A percentile compares a stretch with the other conserved stretches of the same genome.
Conservation (phyloP, 2,888 invertebrate genomes). For the Matsumyia berberina region DNA sequence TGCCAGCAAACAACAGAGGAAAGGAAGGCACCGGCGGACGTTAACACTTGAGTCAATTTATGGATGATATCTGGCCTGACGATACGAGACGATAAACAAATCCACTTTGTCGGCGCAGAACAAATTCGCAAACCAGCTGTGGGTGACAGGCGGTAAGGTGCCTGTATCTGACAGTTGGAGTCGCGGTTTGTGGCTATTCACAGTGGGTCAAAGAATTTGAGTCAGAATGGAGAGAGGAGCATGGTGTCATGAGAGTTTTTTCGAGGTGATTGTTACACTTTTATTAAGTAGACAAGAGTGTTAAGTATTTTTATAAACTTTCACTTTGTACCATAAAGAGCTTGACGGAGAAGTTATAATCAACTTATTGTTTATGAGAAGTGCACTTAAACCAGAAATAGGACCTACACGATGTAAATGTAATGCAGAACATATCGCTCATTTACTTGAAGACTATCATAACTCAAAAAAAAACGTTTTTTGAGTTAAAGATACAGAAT, state of each 20-base stretch:
- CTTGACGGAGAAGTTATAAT: too few relatives aligned
- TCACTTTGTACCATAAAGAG: too few relatives aligned
- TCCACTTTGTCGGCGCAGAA: not conserved
- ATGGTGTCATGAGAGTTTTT: not conserved
- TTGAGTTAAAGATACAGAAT: too few relatives aligned
- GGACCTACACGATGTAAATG: too few relatives aligned
- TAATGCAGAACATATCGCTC: too few relatives aligned
- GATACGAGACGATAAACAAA: conserved; percentile 25
- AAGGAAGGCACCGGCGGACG: conserved; percentile 14
- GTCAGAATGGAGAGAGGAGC: not conserved
- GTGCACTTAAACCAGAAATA: too few relatives aligned
- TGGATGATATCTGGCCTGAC: conserved; percentile 30
- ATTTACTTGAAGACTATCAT: too few relatives aligned
- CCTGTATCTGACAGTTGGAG: too few relatives aligned
- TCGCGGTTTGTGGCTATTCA: not conserved
- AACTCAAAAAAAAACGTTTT: too few relatives aligned
- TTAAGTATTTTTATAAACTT: too few relatives aligned
- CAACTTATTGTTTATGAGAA: too few relatives aligned
- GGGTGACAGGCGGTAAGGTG: not conserved
- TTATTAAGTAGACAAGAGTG: too few relatives aligned
- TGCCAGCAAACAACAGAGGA: not conserved
- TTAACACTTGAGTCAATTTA: conserved; percentile 24
- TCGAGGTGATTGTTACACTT: not conserved
- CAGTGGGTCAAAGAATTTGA: not conserved
- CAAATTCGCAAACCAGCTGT: not conserved